Evolutionary conservation across 2,888 invertebrate species (phyloP).

Genomic region (Unio delphinus): DNA sequence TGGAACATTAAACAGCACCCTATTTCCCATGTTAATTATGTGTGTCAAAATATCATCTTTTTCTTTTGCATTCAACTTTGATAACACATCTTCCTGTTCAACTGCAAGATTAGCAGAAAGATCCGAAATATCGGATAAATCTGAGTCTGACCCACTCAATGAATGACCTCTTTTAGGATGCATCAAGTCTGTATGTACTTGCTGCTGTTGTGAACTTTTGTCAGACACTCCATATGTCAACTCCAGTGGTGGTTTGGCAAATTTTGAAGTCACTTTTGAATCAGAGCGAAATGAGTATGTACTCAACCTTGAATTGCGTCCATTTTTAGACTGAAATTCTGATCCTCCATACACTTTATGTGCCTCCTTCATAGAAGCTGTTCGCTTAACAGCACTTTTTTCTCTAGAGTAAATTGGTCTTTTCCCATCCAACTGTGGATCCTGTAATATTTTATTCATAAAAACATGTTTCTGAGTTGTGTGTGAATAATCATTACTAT

Average conservation of each 20-base stretch:
- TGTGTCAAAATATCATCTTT: constrained; percentile 46
- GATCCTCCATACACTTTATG: constrained; percentile 25
- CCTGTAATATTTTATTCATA: constrained; percentile 17
- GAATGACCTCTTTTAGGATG: constrained; percentile 15
- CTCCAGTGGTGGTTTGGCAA: constrained; percentile 36
- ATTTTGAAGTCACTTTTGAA: constrained; percentile 31
- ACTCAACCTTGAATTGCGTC: not conserved
- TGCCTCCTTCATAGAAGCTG: constrained; percentile 33
- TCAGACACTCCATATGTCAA: constrained; percentile 31
- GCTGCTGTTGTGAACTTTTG: not conserved
- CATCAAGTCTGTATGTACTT: constrained; percentile 1
- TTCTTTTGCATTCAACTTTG: constrained; percentile 41
- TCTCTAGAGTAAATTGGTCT: constrained; percentile 24
- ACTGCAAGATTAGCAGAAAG: constrained; percentile 26
- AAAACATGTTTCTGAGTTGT: constrained; percentile 15
- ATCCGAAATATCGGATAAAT: constrained; percentile 33
- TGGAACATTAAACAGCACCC: constrained; percentile 50
- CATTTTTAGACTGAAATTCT: no score
- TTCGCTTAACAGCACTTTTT: constrained; percentile 23
- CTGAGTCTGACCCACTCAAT: constrained; percentile 34
- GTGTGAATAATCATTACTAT: constrained; percentile 5
- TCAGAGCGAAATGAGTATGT: constrained; percentile 25
- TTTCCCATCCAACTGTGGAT: constrained; percentile 18
- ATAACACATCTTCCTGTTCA: constrained; percentile 30
- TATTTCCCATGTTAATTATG: constrained; percentile 53